Evolutionary conservation across 2,797 vertebrate species (phyloP), one percentile per base, ranked within the genome.

Genomic region (Apodemus agrarius): DNA sequence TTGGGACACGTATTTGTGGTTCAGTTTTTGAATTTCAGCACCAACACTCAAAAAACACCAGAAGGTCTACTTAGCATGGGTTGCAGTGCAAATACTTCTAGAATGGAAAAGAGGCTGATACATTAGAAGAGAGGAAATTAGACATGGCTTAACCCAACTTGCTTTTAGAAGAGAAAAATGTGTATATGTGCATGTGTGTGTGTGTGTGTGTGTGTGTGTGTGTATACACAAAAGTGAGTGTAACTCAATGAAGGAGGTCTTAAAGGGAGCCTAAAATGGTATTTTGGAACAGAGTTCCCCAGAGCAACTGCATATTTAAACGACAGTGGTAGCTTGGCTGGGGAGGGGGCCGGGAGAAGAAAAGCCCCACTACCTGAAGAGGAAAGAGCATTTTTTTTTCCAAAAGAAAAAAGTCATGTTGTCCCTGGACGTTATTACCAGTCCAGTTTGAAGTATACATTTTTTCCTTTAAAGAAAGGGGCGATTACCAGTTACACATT

Each of bases 401-500:
- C 90, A 97, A 97, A 86, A 89, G 94, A 96, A 96, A 96, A 97
- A 98, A 98, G 97, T 98, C 96, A 87, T 98, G 97, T 97, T 97
- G 98, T 96, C 96, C 97, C 94, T 96, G 98, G 98, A 98, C 97
- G 8, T 98, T 98, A 97, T 98, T 98, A 98, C 97, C 75, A 8
- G 98, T 97, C 97, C 96, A 96, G 98, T 75, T 97, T 97, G 98
- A 98, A 98, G 98, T 98, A 97, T 94, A 97, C 91, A 87, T 96
- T 97, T 98, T 91, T 97, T 95, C 75, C 92, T 97, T 98, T 98
- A 98, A 98, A 98, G 98, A 99, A 98, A 98, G 98, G 98, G 98
- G 98, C 97, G 97, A 98, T 98, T 98, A 98, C 98, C 97, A 98
- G 98, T 99, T 98, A 98, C 97, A 97, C 98, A 98, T 98, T 98